Conservation (phyloP, 1,140 invertebrate species). For the Drosophila nasuta region DNA sequence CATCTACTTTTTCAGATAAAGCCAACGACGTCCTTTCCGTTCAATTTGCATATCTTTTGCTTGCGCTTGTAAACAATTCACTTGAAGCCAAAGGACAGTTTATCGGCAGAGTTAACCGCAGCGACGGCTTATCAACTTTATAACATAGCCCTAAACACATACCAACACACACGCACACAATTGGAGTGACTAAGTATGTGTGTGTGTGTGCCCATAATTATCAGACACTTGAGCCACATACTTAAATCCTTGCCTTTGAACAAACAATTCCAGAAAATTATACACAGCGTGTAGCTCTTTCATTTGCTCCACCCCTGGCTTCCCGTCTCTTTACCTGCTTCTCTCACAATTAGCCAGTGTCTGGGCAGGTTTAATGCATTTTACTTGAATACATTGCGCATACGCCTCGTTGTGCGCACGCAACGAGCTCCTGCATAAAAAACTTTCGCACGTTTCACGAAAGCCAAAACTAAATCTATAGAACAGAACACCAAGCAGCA, state of each 20-base stretch:
- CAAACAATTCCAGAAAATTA: conserved; percentile 48
- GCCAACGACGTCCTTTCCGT: conserved; percentile 1
- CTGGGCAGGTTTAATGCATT: conserved; percentile 65
- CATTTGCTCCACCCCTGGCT: background rate
- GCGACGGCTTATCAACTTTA: conserved; percentile 45
- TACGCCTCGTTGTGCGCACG: conserved; percentile 71
- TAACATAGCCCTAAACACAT: conserved; percentile 25
- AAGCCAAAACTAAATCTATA: conserved; percentile 15
- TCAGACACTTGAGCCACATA: conserved; percentile 51
- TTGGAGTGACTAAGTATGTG: background rate
- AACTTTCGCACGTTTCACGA: conserved; percentile 53
- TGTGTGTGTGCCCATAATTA: conserved; percentile 37
- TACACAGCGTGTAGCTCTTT: conserved; percentile 6
- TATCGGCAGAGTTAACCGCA: conserved; percentile 48
- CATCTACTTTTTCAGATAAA: conserved; percentile 10
- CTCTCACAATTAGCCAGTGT: conserved; percentile 40
- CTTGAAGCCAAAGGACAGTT: conserved; percentile 34
- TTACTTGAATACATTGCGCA: conserved; percentile 66
- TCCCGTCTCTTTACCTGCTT: background rate
- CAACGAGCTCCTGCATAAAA: conserved; percentile 59
- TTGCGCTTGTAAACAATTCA: conserved; percentile 31
- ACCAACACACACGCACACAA: conserved; percentile 4
- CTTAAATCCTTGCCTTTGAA: conserved; percentile 51
- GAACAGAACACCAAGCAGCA: background rate
- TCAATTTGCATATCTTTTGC: conserved; percentile 23